Evolutionary conservation across 2,113 vertebrate genomes (phyloP), one percentile per base, ranked within the genome.

Genomic region (Sardina pilchardus): DNA sequence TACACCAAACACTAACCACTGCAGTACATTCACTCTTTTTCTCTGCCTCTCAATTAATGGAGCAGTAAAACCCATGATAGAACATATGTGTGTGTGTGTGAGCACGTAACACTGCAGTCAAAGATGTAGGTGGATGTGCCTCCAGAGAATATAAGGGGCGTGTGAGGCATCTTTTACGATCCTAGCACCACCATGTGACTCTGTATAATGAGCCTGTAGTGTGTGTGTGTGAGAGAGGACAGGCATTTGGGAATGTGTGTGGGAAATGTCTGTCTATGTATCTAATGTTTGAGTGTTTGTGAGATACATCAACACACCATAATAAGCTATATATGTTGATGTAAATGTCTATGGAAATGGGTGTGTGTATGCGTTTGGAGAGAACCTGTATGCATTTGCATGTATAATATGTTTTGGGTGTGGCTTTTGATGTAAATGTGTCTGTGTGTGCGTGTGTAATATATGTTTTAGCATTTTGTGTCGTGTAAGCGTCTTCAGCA

Each of bases 1-100:
- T 12, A 53, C n/a, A n/a, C n/a, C n/a, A n/a, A n/a, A n/a, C n/a
- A n/a, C n/a, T n/a, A n/a, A n/a, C n/a, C n/a, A n/a, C n/a, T n/a
- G 9, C 48, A 50, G 48, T 50, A 8, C 48, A 50, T 1, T 56
- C 53, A n/a, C n/a, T n/a, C n/a, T n/a, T n/a, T 17, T 19, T 56
- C 14, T 56, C 14, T 56, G 21, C 21, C 14, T 56, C 53, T n/a
- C 24, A 63, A 24, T 63, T n/a, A n/a, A 63, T 63, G 59, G 59
- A 8, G 24, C 24, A 24, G 24, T n/a, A 63, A 63, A 21, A 63
- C 59, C 59, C 59, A 63, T 63, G 59, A 26, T 12, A 53, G 19
- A 56, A 19, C 5, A 6, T 59, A 59, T 84, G 59, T 84, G 83
- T 84, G 82, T 83, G 82, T 83, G n/a, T 42, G 78, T 45, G 6